Conservation (phyloP, 2,113 vertebrate species). For the Stegostoma tigrinum region DNA sequence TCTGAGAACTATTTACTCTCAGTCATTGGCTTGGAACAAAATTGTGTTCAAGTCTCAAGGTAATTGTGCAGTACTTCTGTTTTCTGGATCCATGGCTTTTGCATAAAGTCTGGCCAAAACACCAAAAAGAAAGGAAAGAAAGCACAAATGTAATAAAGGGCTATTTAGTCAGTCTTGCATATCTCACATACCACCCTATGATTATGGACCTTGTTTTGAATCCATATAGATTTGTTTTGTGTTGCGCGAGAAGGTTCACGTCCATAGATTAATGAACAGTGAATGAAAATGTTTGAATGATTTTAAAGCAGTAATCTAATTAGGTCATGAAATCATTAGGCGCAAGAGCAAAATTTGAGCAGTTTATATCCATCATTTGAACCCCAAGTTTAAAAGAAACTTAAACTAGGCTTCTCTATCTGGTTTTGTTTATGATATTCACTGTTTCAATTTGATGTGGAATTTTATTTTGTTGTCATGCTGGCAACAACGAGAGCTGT, state of each 20-base stretch:
- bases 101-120: neutral
- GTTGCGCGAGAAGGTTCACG: neutral
- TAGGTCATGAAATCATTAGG: neutral
- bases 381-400: neutral
- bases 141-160: neutral
- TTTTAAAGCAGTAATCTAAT: neutral
- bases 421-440: conserved; percentile 30
- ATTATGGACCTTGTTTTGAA: neutral
- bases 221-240: neutral
- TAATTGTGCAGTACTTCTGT: conserved; percentile 25
- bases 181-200: neutral
- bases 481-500: neutral
- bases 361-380: conserved; percentile 14
- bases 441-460: conserved; percentile 36
- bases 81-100: conserved; percentile 20
- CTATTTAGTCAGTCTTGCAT: neutral
- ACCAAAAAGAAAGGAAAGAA: neutral
- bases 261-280: neutral
- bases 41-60: neutral
- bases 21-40: neutral
- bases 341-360: conserved; percentile 16
- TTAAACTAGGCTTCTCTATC: neutral
- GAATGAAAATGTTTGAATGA: neutral
- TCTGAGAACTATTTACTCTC: neutral
- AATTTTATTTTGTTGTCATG: conserved; percentile 35